Conservation (phyloP, 1,140 invertebrate genomes). For the Aphis craccivora region DNA sequence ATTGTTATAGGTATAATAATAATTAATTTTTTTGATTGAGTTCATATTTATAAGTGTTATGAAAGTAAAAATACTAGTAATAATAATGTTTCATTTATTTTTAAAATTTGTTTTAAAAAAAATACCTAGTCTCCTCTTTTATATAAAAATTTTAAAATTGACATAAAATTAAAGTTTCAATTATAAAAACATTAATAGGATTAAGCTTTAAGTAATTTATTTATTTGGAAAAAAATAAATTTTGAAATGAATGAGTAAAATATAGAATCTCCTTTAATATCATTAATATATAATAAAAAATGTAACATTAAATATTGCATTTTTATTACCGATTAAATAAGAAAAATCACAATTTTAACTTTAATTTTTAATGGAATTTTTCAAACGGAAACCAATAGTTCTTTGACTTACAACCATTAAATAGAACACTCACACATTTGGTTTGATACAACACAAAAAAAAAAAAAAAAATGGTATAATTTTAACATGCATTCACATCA, state of each 20-base stretch:
- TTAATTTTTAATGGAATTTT: neutral
- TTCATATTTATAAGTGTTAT: neutral
- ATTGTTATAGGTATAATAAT: neutral
- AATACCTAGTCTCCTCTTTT: neutral
- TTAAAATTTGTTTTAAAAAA: neutral
- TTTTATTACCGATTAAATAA: neutral
- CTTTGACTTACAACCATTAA: neutral
- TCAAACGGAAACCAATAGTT: conserved; percentile 30
- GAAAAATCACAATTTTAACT: neutral
- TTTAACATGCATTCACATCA: neutral
- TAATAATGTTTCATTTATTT: neutral
- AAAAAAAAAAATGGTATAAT: conserved; percentile 35
- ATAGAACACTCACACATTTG: conserved; percentile 21
- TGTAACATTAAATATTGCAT: neutral
- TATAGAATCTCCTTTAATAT: neutral
- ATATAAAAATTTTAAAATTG: neutral
- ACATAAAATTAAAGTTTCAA: neutral
- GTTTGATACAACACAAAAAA: neutral
- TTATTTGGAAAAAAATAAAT: neutral
- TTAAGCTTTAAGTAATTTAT: neutral
- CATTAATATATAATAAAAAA: neutral
- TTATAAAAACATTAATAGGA: neutral
- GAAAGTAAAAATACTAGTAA: neutral
- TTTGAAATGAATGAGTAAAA: neutral
- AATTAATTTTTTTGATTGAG: neutral